These are phyloP conservation scores for Pseudocheirus occidentalis DNA, from an alignment of 2,797 vertebrate genomes.

Conservation along the genomic window DNA sequence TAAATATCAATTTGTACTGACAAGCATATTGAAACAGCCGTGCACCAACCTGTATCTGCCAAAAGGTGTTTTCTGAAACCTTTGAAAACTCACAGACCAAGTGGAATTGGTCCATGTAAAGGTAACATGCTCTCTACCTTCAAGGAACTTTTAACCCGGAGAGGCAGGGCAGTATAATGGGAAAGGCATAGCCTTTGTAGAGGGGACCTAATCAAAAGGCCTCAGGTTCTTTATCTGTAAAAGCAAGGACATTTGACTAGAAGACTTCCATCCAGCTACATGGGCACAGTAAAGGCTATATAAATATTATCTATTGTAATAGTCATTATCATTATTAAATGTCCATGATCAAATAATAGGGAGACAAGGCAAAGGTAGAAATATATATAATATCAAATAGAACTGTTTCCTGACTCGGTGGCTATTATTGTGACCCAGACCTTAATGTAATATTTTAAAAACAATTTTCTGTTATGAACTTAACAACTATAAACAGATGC, in stretches of 20 bases:
- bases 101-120: background rate
- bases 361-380: background rate
- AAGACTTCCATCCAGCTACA: background rate
- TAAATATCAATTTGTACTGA: background rate
- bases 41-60: background rate
- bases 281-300: background rate
- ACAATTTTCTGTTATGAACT: background rate
- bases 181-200: background rate
- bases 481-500: background rate
- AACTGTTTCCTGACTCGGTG: background rate
- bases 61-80: background rate
- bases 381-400: background rate
- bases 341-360: background rate
- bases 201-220: background rate
- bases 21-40: background rate
- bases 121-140: background rate
- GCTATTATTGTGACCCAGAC: background rate
- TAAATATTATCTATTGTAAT: background rate
- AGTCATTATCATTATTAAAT: background rate
- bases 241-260: background rate
- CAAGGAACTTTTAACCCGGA: background rate
- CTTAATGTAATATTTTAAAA: background rate
- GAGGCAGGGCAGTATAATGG: background rate
- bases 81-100: background rate
- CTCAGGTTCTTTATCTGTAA: background rate